Evolutionary conservation across 2,797 vertebrate genomes (phyloP).

Genomic region (Macropodus opercularis): DNA sequence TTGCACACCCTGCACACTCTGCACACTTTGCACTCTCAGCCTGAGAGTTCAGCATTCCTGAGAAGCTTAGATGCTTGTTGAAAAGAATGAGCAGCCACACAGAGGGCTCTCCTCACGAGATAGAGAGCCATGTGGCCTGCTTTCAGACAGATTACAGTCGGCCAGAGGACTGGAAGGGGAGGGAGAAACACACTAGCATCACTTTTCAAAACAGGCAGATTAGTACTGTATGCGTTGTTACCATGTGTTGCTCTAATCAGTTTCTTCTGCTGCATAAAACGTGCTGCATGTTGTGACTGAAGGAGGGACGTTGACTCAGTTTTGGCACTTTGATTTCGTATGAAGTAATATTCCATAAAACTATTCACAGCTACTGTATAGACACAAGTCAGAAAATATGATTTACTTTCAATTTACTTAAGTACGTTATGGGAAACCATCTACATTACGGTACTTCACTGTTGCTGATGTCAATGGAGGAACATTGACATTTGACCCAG

Average conservation of each 20-base stretch:
- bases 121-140: slow-evolving; percentile 67
- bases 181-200: slow-evolving; percentile 30
- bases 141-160: slow-evolving; percentile 70
- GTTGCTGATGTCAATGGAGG: background rate
- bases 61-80: slow-evolving; percentile 73
- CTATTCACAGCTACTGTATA: no score
- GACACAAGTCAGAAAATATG: no score
- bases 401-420: no score
- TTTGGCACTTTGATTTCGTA: no score
- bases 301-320: no score
- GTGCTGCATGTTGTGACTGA: slow-evolving; percentile 2
- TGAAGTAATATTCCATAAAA: no score
- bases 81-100: slow-evolving; percentile 75
- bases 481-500: slow-evolving; percentile 3
- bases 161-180: slow-evolving; percentile 23
- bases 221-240: slow-evolving; percentile 19
- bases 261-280: slow-evolving; percentile 1
- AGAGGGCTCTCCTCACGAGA: slow-evolving; percentile 77
- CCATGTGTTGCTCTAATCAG: slow-evolving; percentile 9
- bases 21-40: slow-evolving; percentile 51
- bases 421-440: background rate
- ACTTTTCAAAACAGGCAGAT: slow-evolving; percentile 53
- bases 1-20: slow-evolving; percentile 43
- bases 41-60: slow-evolving; percentile 73
- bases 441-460: background rate